Percentiles rank a stretch among this genome's conserved stretches.
phyloP scores from a whole-genome alignment of 2,113 vertebrate species.

The Tragulus kanchil region DNA sequence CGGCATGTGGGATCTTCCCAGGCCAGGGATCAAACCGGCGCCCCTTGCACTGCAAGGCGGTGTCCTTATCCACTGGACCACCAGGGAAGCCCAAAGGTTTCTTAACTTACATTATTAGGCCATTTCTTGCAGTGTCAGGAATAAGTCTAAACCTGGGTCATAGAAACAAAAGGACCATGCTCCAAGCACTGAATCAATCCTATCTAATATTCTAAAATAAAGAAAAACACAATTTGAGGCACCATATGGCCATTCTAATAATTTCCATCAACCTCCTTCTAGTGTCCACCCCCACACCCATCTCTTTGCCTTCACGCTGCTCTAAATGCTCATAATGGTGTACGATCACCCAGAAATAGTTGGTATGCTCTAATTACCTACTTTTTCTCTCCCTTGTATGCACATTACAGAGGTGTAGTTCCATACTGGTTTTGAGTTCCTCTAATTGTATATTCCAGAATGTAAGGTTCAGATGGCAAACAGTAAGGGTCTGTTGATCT shows the following conservation, averaged over 20 bases:
- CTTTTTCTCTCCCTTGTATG: not conserved
- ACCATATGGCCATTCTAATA: not conserved
- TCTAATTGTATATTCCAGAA: not conserved
- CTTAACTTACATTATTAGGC: not conserved
- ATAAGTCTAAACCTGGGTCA: not conserved
- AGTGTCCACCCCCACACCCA: not conserved
- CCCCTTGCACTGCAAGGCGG: too few relatives aligned
- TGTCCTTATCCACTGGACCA: too few relatives aligned
- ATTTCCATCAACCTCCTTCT: not conserved
- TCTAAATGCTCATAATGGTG: not conserved
- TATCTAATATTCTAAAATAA: constrained; percentile 27
- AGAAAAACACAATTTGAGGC: not conserved
- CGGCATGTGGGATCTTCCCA: too few relatives aligned
- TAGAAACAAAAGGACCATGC: not conserved
- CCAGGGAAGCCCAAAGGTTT: too few relatives aligned
- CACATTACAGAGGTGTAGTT: not conserved
- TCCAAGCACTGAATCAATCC: not conserved
- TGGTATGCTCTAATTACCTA: not conserved
- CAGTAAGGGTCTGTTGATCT: not conserved
- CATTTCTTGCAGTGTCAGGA: not conserved
- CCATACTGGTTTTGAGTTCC: not conserved
- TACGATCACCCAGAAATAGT: constrained; percentile 9
- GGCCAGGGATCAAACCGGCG: too few relatives aligned
- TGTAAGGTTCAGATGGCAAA: not conserved
- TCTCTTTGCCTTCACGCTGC: not conserved